These are phyloP conservation scores for Papilio aristodemus DNA, from an alignment of 1,140 invertebrate species.

Conservation along the genomic window DNA sequence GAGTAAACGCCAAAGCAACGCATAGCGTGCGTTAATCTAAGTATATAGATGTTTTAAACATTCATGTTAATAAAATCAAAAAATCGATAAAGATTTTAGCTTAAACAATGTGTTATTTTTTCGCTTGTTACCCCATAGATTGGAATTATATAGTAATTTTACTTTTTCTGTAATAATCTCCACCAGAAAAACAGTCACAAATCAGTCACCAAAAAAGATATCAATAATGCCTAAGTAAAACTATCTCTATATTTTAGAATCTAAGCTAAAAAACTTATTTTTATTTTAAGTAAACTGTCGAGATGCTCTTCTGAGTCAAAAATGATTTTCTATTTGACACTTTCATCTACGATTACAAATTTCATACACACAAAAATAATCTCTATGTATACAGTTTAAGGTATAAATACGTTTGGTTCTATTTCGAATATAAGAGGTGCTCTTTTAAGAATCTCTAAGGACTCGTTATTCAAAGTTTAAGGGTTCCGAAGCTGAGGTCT, in stretches of 20 bases:
- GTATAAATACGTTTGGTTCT: background rate
- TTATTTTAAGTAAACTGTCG: background rate
- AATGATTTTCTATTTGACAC: background rate
- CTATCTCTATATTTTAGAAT: background rate
- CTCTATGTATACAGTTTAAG: background rate
- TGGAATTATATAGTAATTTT: no score
- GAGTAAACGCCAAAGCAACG: background rate
- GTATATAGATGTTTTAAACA: background rate
- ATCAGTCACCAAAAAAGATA: no score
- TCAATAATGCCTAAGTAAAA: no score
- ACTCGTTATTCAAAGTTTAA: slow-evolving; percentile 17
- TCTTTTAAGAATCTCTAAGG: slow-evolving; percentile 13
- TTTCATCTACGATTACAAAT: slow-evolving; percentile 17
- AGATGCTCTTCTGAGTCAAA: slow-evolving; percentile 1
- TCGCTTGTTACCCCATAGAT: no score
- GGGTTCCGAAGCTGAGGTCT: background rate
- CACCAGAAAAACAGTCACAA: no score
- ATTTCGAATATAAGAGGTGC: background rate
- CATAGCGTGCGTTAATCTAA: background rate
- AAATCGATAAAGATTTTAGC: background rate
- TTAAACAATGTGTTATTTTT: no score
- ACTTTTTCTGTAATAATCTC: no score
- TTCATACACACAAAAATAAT: background rate
- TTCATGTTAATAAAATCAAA: background rate
- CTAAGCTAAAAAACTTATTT: background rate